Evolutionary conservation across 2,888 invertebrate genomes (phyloP).

Genomic region (Platycheirus rosarum): DNA sequence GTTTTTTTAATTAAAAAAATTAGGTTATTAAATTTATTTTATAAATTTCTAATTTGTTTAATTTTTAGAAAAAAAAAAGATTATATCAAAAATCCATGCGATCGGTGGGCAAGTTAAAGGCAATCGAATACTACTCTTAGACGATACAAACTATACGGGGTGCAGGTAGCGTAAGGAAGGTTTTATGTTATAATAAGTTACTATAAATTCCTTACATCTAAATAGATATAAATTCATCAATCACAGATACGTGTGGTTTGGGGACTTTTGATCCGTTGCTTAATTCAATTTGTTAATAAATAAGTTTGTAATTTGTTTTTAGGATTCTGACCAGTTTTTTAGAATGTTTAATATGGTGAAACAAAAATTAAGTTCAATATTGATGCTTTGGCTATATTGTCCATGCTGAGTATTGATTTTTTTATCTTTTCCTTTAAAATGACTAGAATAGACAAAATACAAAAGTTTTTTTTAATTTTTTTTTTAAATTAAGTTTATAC

Average conservation of each 20-base stretch:
- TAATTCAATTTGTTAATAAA: slow-evolving; percentile 63
- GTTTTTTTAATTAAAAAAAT: slow-evolving; percentile 29
- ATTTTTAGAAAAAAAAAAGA: slow-evolving; percentile 36
- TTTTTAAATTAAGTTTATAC: slow-evolving; percentile 49
- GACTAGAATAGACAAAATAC: slow-evolving; percentile 74
- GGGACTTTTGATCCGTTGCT: slow-evolving; percentile 73
- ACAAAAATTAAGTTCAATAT: slow-evolving; percentile 49
- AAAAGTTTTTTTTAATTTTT: slow-evolving; percentile 38
- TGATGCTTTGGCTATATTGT: slow-evolving; percentile 74
- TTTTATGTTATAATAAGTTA: slow-evolving; percentile 48
- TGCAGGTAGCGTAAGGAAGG: slow-evolving; percentile 55
- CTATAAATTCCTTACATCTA: slow-evolving; percentile 60
- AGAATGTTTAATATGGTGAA: slow-evolving; percentile 16
- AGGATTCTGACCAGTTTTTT: slow-evolving; percentile 18
- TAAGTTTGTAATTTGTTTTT: slow-evolving; percentile 25
- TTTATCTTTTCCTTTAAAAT: slow-evolving; percentile 53
- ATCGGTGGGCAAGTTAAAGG: slow-evolving; percentile 74
- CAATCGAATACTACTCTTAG: slow-evolving; percentile 66
- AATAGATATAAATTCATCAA: slow-evolving; percentile 73
- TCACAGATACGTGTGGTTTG: slow-evolving; percentile 67
- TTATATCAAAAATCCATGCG: slow-evolving; percentile 55
- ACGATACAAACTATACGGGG: slow-evolving; percentile 63
- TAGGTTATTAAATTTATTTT: slow-evolving; percentile 61
- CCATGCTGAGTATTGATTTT: slow-evolving; percentile 68
- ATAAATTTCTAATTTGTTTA: slow-evolving; percentile 65